Evolutionary conservation across 2,113 vertebrate species (phyloP).

Genomic region (Phyllopteryx taeniolatus): DNA sequence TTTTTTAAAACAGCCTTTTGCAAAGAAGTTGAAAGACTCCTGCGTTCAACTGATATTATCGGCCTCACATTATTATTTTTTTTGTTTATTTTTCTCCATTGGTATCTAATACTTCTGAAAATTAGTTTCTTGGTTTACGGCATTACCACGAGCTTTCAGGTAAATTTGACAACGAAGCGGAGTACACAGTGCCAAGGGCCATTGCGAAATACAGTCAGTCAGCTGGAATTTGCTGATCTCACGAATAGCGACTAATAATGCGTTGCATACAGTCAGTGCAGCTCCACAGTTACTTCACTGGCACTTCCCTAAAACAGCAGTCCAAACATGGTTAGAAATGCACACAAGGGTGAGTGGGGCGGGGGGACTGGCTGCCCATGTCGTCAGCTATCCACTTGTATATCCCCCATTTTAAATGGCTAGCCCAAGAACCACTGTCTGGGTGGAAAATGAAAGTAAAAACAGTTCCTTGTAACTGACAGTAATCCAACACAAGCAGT

Average conservation of each 20-base stretch:
- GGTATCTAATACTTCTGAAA: background rate
- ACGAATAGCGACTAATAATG: background rate
- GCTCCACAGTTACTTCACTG: background rate
- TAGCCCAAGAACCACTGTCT: background rate
- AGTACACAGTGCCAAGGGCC: background rate
- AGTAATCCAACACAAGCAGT: slow-evolving; percentile 10
- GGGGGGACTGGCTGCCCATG: background rate
- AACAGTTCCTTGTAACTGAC: slow-evolving; percentile 8
- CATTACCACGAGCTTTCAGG: too few species aligned
- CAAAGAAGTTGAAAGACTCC: too few species aligned
- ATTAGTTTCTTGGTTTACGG: background rate
- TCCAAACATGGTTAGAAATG: slow-evolving; percentile 19
- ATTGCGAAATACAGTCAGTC: background rate
- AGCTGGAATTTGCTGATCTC: background rate
- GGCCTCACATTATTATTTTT: too few species aligned
- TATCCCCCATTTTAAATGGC: background rate
- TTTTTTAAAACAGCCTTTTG: background rate
- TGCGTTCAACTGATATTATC: too few species aligned
- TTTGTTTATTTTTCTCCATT: background rate
- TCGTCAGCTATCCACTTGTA: background rate
- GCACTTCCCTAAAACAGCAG: slow-evolving; percentile 25
- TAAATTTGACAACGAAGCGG: background rate
- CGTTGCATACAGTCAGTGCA: background rate
- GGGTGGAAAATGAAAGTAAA: slow-evolving; percentile 1
- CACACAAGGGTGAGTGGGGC: background rate